Conservation (phyloP, 2,113 vertebrate genomes). For the Pituophis catenifer region DNA sequence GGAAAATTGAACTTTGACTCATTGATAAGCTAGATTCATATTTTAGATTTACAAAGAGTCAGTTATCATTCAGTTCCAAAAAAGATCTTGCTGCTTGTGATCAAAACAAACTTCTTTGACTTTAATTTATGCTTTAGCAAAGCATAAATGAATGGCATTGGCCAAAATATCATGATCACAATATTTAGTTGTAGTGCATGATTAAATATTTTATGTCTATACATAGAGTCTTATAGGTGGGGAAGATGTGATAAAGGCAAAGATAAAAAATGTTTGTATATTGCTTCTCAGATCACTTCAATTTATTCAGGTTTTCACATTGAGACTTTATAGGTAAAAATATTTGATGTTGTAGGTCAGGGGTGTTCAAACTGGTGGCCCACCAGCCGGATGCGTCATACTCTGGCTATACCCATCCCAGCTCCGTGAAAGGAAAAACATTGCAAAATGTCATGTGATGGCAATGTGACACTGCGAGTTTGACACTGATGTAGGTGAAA, state of each 20-base stretch:
- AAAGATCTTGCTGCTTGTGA: background rate
- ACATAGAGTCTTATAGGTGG: background rate
- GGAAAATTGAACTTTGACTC: constrained; percentile 5
- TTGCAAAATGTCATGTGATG: too few species aligned
- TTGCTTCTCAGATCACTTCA: background rate
- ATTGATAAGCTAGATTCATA: background rate
- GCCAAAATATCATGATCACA: background rate
- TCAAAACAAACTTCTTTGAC: constrained; percentile 16
- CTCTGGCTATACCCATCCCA: too few species aligned
- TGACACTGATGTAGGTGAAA: too few species aligned
- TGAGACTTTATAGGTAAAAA: background rate
- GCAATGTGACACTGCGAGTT: too few species aligned
- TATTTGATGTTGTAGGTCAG: background rate
- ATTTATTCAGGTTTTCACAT: background rate
- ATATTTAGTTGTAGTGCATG: background rate
- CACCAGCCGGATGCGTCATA: too few species aligned
- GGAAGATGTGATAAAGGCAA: background rate
- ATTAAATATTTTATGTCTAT: background rate
- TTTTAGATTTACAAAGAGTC: background rate
- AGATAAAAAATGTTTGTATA: background rate
- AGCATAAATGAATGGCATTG: background rate
- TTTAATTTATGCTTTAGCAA: constrained; percentile 23
- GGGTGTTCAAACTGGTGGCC: too few species aligned
- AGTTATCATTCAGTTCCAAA: background rate
- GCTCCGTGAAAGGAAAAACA: too few species aligned